A percentile compares a stretch with the other conserved stretches of the same genome.
Evolutionary conservation across 2,888 invertebrate species (phyloP).

Genomic region (Epistrophella euchroma): DNA sequence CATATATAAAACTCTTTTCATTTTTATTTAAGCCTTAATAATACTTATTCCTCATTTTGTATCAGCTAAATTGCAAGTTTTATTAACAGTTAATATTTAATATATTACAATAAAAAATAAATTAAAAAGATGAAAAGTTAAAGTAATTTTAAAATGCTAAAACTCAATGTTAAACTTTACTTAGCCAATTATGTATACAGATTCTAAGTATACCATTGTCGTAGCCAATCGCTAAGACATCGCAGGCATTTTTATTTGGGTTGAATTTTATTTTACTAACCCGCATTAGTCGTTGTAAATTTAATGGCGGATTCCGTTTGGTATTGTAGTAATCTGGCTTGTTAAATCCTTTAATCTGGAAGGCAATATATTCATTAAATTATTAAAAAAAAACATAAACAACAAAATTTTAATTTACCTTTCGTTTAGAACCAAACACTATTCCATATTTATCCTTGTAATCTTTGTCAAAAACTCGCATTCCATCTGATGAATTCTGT

Average conservation of each 20-base stretch:
- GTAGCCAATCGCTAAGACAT: conserved; percentile 81
- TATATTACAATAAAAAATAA: conserved; percentile 45
- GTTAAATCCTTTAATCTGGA: conserved; percentile 40
- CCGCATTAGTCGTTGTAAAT: conserved; percentile 77
- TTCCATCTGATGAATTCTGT: conserved; percentile 33
- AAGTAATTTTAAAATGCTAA: conserved; percentile 3
- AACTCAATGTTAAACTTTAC: background rate
- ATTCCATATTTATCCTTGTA: conserved; percentile 80
- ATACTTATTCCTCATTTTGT: conserved; percentile 42
- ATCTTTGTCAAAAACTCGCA: conserved; percentile 73
- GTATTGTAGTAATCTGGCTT: conserved; percentile 57
- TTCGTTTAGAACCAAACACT: conserved; percentile 77
- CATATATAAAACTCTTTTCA: background rate
- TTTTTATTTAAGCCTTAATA: conserved; percentile 48
- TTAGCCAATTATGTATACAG: conserved; percentile 43
- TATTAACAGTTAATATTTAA: conserved; percentile 37
- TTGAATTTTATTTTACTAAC: conserved; percentile 81
- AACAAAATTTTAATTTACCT: conserved; percentile 54
- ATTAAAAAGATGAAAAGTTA: conserved; percentile 29
- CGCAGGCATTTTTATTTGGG: conserved; percentile 78
- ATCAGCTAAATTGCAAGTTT: conserved; percentile 20
- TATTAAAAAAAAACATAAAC: background rate
- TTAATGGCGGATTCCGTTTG: conserved; percentile 75
- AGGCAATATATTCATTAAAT: background rate
- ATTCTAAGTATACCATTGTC: conserved; percentile 82